Evolutionary conservation across 1,140 invertebrate species (phyloP).

Genomic region (Bombus cullumanus): DNA sequence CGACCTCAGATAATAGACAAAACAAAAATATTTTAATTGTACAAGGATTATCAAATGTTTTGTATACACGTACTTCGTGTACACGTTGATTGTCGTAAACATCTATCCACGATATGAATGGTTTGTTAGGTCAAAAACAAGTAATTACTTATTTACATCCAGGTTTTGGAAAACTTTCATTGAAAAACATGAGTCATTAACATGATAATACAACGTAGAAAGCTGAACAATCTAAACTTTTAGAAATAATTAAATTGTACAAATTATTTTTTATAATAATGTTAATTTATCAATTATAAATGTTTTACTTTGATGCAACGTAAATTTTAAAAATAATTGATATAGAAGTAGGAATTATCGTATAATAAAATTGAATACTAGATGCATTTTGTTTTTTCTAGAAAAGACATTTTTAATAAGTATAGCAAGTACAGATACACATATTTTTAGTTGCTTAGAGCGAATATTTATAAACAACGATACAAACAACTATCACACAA

Average conservation of each 20-base stretch:
- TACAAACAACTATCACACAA: not conserved
- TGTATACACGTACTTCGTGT: too few species aligned
- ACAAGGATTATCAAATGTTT: not conserved
- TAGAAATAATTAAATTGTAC: not conserved
- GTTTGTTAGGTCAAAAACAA: not conserved
- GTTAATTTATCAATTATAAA: not conserved
- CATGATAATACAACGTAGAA: not conserved
- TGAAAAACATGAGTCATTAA: not conserved
- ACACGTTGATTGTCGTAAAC: not conserved
- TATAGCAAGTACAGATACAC: not conserved
- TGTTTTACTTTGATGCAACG: not conserved
- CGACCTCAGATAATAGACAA: conserved; percentile 34
- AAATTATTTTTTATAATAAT: not conserved
- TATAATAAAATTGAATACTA: not conserved
- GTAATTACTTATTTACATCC: not conserved
- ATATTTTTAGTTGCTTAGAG: not conserved
- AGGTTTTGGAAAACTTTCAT: not conserved
- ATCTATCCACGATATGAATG: not conserved
- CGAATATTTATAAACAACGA: not conserved
- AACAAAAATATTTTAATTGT: conserved; percentile 8
- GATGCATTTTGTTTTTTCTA: not conserved
- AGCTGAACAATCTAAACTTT: not conserved
- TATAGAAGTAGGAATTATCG: not conserved
- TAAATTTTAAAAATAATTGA: not conserved
- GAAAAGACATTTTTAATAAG: not conserved